Evolutionary conservation across 2,888 invertebrate genomes (phyloP), one percentile per base, ranked within the genome.

Genomic region (Drosophila ezoana): DNA sequence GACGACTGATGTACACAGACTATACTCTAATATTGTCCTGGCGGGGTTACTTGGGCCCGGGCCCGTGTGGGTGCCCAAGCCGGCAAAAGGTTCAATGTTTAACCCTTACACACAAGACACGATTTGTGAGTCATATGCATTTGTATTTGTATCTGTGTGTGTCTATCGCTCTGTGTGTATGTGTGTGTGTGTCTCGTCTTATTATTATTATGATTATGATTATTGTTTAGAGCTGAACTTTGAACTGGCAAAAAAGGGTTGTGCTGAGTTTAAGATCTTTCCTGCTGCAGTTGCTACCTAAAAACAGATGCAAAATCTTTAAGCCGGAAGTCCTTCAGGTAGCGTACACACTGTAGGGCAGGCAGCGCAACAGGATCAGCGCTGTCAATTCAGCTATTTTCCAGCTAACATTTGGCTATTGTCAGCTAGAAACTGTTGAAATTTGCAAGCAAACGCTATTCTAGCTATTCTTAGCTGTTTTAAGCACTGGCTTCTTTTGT

Each of bases 251-350:
- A 14, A 11, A 56, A 67, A 63, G 81, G 76, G 63, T 79, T 64
- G 58, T 28, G 8, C 28, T 8, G 28, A 28, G 28, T 28, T 0
- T 8, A 18, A 28, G 53, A 53, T 64, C 48, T 48, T 16, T 33
- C 40, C 51, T 51, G 65, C 65, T 51, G 65, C 65, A 28, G n/a
- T 53, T 37, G 35, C 54, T 72, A 56, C 72, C 75, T 75, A 60
- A 57, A 69, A 57, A 69, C 70, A 66, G 59, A 70, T 66, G 72
- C 53, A 28, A 35, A 61, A 37, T 16, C 51, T 40, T 28, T 49
- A 4, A 67, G 81, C 81, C 85, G 82, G 89, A 82, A 87, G 85
- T 81, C 9, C 49, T 48, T 78, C 89, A 82, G 82, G 89, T 87
- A 89, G 86, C 53, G 35, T 20, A 5, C 79, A 79, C 62, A 5